phyloP scores from a whole-genome alignment of 2,113 vertebrate genomes.

The Zosterops hypoxanthus region DNA sequence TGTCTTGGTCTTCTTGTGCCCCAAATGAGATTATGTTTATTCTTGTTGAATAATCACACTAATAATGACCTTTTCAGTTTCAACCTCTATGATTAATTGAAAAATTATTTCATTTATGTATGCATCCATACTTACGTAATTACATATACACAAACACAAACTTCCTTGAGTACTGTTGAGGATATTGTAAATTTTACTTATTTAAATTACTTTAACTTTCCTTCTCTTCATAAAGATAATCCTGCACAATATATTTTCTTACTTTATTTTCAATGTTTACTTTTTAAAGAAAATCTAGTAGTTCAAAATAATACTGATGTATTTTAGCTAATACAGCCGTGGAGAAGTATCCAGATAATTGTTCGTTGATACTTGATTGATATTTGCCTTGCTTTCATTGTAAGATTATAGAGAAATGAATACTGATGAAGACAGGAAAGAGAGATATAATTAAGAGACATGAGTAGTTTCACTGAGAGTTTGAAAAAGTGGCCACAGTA shows the following conservation, averaged over 20 bases:
- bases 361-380: not conserved
- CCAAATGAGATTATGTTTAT: not conserved
- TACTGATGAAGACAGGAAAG: not conserved
- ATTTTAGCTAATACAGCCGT: not conserved
- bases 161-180: not conserved
- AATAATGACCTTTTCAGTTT: not conserved
- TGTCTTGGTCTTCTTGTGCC: not conserved
- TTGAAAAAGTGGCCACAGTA: not conserved
- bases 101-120: not conserved
- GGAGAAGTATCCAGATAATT: not conserved
- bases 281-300: not conserved
- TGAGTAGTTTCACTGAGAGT: not conserved
- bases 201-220: not conserved
- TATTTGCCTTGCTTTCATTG: not conserved
- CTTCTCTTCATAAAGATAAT: not conserved
- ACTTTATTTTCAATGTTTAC: not conserved
- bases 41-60: rapidly evolving
- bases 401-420: not conserved
- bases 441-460: not conserved
- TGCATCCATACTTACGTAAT: not conserved
- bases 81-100: not conserved
- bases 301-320: not conserved
- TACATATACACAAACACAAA: not conserved
- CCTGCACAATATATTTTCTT: not conserved
- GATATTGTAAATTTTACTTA: not conserved